Base-by-base conservation (phyloP, 2,113 vertebrate species). In the Pipra filicauda region DNA sequence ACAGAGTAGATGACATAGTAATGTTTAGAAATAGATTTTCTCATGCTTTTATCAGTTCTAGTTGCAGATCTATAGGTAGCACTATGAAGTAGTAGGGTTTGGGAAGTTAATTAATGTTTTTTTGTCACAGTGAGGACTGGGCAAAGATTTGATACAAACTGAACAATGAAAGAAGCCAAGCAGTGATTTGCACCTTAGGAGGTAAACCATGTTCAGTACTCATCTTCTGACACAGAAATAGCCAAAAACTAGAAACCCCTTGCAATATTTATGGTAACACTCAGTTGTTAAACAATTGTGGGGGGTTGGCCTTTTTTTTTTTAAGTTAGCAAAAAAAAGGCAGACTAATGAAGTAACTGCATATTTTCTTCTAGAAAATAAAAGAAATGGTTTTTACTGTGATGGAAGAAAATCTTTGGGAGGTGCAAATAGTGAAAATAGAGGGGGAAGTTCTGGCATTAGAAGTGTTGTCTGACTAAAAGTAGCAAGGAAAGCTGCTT, bases 381-480 rank as follows among this genome's bases (percentile, higher is more conserved):
- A 57, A 76, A 16, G 14, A 19, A 54, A 30, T 54, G 30, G 28
- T 18, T 54, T 30, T 30, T 28, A 18, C 28, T 30, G 28, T 30
- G 52, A 30, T 54, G 52, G 28, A 54, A 54, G 28, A 30, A 54
- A 55, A 55, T 18, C 33, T 65, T 41, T 51, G 57, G 37, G 28
- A 35, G 59, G 58, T 39, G 39, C 1, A 1, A 65, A 58, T 5
- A 58, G 37, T 1, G 5, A 49, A 33, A 8, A 22, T 2, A 11
- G 4, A 19, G 14, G 11, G 65, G 72, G 35, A 44, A 65, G 20
- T 18, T n/a, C 6, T 44, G 44, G 57, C 16, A 44, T 27, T 33
- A 12, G 48, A 27, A 64, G 20, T 39, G 12, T 55, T 35, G 20
- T 35, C 46, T 41, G 33, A 11, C 37, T 46, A 18, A 59, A 59